Evolutionary conservation across 1,140 invertebrate species (phyloP).

Genomic region (Bombyx mori): ASM3026992v2 NC_085110.1:9966501-9967000

Average conservation of each 20-base stretch:
- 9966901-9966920: slow-evolving; percentile 64
- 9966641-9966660: slow-evolving; percentile 28
- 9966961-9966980: slow-evolving; percentile 46
- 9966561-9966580: no score
- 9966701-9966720: slow-evolving; percentile 38
- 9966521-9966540: no score
- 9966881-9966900: slow-evolving; percentile 41
- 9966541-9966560: no score
- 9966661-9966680: slow-evolving; percentile 55
- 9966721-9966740: slow-evolving; percentile 52
- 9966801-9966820: slow-evolving; percentile 61
- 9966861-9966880: slow-evolving; percentile 62
- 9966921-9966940: slow-evolving; percentile 68
- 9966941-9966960: slow-evolving; percentile 30
- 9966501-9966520: no score
- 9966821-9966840: slow-evolving; percentile 59
- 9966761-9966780: slow-evolving; percentile 25
- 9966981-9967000: slow-evolving; percentile 66
- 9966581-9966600: no score
- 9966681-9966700: slow-evolving; percentile 31
- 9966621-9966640: slow-evolving; percentile 51
- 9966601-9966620: slow-evolving; percentile 2
- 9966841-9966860: slow-evolving; percentile 67
- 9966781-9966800: slow-evolving; percentile 21
- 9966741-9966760: slow-evolving; percentile 39